These are phyloP conservation scores for Mesoligia furuncula DNA, from an alignment of 2,888 invertebrate species.

Conservation along the genomic window DNA sequence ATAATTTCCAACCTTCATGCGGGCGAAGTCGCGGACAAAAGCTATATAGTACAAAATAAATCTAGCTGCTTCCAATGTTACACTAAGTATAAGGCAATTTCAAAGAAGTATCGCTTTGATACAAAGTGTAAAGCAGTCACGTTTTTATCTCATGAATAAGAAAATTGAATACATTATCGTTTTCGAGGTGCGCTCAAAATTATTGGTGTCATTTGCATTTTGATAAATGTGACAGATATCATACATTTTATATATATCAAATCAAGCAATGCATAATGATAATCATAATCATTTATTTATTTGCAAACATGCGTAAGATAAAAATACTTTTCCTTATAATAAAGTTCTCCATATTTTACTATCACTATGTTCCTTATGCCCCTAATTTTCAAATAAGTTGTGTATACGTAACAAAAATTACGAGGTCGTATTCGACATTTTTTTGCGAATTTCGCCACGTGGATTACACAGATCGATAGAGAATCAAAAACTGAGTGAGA, in stretches of 20 bases:
- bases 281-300: no score
- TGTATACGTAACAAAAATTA: no score
- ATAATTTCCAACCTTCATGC: background rate
- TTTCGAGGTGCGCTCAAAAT: constrained; percentile 48
- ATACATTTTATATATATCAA: background rate
- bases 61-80: constrained; percentile 25
- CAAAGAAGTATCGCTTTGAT: constrained; percentile 54
- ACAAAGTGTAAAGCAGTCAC: constrained; percentile 62
- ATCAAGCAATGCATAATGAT: background rate
- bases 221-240: constrained; percentile 28
- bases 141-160: constrained; percentile 71
- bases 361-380: no score
- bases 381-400: no score
- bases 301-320: no score
- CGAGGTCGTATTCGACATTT: no score
- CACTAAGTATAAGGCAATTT: constrained; percentile 47
- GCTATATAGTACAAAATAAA: constrained; percentile 6
- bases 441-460: no score
- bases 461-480: no score
- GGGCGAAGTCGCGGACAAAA: background rate
- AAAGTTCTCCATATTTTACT: no score
- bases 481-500: no score
- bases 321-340: no score
- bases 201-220: constrained; percentile 33
- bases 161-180: constrained; percentile 71